Conservation (phyloP, 2,888 invertebrate species). For the Arrhopalites spinosus region DNA sequence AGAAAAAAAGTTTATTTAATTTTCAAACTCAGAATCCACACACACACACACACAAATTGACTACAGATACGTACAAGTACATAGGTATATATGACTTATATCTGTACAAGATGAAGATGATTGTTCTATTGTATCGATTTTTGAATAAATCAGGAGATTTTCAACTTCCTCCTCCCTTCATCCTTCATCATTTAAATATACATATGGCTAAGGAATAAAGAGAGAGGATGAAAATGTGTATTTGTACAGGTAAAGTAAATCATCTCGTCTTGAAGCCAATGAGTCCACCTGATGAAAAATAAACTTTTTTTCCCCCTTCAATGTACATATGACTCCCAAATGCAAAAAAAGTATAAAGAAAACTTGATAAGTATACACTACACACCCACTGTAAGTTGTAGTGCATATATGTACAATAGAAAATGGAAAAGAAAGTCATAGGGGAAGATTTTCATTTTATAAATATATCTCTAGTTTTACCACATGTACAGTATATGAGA, state of each 20-base stretch:
- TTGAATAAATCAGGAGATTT: neutral
- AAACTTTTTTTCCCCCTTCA: constrained; percentile 24
- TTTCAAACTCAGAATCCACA: no score
- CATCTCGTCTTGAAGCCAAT: neutral
- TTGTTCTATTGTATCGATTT: no score
- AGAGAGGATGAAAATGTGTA: neutral
- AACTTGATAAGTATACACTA: constrained; percentile 7
- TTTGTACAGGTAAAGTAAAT: constrained; percentile 27
- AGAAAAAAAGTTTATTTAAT: no score
- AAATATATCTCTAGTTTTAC: no score
- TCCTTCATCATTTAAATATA: constrained; percentile 17
- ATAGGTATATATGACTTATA: neutral
- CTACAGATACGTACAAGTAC: no score
- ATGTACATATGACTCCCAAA: no score
- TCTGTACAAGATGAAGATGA: neutral
- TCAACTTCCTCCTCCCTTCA: constrained; percentile 7
- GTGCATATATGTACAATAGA: neutral
- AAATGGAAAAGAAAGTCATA: neutral
- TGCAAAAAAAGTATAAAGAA: constrained; percentile 1
- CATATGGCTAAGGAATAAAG: constrained; percentile 13
- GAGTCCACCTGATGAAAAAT: constrained; percentile 26
- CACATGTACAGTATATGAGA: no score
- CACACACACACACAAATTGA: no score
- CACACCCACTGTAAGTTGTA: neutral
- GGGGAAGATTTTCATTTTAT: no score